Evolutionary conservation across 2,888 invertebrate genomes (phyloP).

Genomic region (Buathra laborator): DNA sequence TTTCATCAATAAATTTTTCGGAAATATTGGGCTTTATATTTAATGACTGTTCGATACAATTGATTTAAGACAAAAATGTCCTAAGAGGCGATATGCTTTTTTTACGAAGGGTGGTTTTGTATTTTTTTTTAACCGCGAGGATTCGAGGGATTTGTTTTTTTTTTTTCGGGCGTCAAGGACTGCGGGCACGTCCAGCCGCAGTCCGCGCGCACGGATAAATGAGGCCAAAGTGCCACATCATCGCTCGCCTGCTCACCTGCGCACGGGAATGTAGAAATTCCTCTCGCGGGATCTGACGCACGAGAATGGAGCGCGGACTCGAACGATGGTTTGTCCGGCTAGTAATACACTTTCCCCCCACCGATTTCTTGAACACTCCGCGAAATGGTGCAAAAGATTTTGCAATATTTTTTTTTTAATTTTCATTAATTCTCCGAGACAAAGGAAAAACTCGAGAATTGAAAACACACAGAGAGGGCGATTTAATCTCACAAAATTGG

Average conservation of each 20-base stretch:
- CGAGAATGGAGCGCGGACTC: slow-evolving; percentile 41
- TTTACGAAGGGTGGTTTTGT: not conserved
- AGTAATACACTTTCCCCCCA: not conserved
- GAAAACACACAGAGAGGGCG: not conserved
- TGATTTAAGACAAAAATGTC: too few species aligned
- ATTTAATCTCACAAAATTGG: not conserved
- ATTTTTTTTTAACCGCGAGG: not conserved
- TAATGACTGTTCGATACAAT: too few species aligned
- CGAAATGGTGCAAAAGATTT: slow-evolving; percentile 17
- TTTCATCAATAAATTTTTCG: too few species aligned
- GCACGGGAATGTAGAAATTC: slow-evolving; percentile 76
- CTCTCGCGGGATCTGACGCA: slow-evolving; percentile 70
- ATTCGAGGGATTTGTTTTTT: not conserved
- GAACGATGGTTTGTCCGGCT: slow-evolving; percentile 49
- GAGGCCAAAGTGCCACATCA: slow-evolving; percentile 78
- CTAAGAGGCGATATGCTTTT: not conserved
- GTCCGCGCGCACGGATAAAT: slow-evolving; percentile 59
- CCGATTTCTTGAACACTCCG: not conserved
- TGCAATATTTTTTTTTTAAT: slow-evolving; percentile 12
- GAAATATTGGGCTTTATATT: too few species aligned
- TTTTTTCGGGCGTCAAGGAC: not conserved
- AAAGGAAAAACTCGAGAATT: not conserved
- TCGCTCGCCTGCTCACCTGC: slow-evolving; percentile 74
- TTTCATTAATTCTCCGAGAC: not conserved
- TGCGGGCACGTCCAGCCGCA: slow-evolving; percentile 12